Conservation (phyloP, 2,113 vertebrate species). For the Pachycephala philippinensis region DNA sequence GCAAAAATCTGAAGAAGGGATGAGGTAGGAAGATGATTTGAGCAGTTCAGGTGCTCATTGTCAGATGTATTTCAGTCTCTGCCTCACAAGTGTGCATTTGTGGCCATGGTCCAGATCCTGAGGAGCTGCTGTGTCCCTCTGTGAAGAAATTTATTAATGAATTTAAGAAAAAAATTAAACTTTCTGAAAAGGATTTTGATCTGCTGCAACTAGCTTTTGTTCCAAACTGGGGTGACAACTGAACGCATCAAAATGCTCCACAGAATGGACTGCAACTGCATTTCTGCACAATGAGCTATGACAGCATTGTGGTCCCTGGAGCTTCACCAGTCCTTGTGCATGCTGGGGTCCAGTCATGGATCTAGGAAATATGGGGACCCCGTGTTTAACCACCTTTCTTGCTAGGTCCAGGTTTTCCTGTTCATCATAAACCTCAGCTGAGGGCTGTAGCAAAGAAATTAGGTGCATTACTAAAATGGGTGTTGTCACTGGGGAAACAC, state of each 20-base stretch:
- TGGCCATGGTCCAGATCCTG: not conserved
- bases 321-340: not conserved
- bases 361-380: not conserved
- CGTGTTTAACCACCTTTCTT: rapidly evolving
- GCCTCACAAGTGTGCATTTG: not conserved
- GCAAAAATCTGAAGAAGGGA: not conserved
- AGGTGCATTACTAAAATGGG: not conserved
- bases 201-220: not conserved
- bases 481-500: not conserved
- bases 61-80: not conserved
- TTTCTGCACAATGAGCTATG: not conserved
- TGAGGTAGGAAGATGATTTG: not conserved
- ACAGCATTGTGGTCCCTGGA: rapidly evolving
- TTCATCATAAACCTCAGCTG: not conserved
- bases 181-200: not conserved
- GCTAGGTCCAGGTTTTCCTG: too few relatives aligned
- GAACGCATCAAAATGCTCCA: not conserved
- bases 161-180: not conserved
- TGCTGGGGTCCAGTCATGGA: not conserved
- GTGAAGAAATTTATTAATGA: not conserved
- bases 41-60: not conserved
- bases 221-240: not conserved
- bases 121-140: not conserved
- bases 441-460: not conserved
- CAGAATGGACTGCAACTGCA: not conserved